Percentiles rank a stretch among this genome's conserved stretches.
These are phyloP conservation scores for Erithacus rubecula DNA, from an alignment of 2,797 vertebrate genomes.

Conservation along the genomic window DNA sequence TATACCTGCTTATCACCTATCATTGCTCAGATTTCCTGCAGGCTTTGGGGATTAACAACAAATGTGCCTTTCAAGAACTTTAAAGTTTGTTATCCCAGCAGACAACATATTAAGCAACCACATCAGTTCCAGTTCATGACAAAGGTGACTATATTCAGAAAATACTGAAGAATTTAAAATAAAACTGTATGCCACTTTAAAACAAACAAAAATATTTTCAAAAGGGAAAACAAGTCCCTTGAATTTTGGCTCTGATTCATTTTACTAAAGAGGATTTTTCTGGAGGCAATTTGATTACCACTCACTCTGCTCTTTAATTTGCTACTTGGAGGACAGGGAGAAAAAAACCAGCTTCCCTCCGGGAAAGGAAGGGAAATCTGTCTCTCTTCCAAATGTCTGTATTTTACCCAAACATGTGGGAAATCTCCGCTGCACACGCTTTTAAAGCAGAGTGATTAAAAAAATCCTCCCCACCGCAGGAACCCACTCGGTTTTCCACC, in stretches of 20 bases:
- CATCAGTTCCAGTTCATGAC: neutral
- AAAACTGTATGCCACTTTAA: neutral
- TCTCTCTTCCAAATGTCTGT: neutral
- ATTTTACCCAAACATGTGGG: neutral
- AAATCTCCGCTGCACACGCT: neutral
- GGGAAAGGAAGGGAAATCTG: neutral
- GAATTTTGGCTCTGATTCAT: neutral
- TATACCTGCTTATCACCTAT: neutral
- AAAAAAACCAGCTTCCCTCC: neutral
- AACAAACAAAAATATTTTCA: neutral
- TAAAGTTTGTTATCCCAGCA: neutral
- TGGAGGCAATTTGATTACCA: neutral
- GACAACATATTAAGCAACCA: neutral
- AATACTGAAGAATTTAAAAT: neutral
- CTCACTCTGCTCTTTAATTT: neutral
- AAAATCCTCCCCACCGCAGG: neutral
- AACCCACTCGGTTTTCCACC: neutral
- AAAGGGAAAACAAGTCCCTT: neutral
- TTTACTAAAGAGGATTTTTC: neutral
- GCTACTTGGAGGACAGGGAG: neutral
- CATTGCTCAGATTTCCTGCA: neutral
- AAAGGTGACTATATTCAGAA: neutral
- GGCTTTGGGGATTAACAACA: neutral
- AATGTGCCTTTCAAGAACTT: neutral
- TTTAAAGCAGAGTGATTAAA: neutral